Percentiles rank a stretch among this genome's conserved stretches.
Evolutionary conservation across 2,888 invertebrate genomes (phyloP).

Genomic region (Coleophora deauratella): DNA sequence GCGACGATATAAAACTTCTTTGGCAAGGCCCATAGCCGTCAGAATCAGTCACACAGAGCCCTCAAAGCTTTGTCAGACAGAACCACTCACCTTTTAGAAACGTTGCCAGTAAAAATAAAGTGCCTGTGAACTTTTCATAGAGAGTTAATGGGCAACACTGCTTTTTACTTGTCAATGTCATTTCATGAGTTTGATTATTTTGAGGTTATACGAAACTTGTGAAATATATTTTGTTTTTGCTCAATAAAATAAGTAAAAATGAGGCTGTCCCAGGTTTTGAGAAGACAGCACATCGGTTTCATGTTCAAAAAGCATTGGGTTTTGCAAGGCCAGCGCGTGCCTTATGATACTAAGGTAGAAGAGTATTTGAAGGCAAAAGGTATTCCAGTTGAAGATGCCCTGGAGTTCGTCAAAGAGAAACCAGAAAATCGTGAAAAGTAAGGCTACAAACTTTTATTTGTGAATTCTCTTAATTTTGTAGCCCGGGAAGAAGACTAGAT

Average conservation of each 20-base stretch:
- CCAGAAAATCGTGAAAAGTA: slow-evolving; percentile 40
- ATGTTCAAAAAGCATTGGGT: slow-evolving; percentile 83
- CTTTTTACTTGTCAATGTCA: too few relatives aligned
- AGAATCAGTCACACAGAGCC: too few relatives aligned
- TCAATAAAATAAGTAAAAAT: slow-evolving; percentile 49
- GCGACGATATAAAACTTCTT: too few relatives aligned
- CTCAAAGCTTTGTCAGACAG: too few relatives aligned
- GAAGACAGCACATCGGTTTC: slow-evolving; percentile 81
- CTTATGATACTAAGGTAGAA: slow-evolving; percentile 72
- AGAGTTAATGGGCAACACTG: too few relatives aligned
- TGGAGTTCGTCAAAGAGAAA: slow-evolving; percentile 71
- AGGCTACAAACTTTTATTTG: background rate
- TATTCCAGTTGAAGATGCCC: slow-evolving; percentile 76
- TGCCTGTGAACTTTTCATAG: too few relatives aligned
- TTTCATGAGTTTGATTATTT: background rate
- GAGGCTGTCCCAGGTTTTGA: slow-evolving; percentile 77
- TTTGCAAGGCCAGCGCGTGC: slow-evolving; percentile 75
- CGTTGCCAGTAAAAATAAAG: too few relatives aligned
- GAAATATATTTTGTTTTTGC: slow-evolving; percentile 1
- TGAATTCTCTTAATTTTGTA: slow-evolving; percentile 24
- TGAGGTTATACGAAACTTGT: slow-evolving; percentile 2
- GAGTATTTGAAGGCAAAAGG: slow-evolving; percentile 69
- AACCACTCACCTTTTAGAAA: too few relatives aligned
- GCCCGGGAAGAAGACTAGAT: too few relatives aligned
- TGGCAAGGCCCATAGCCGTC: too few relatives aligned